Evolutionary conservation across 2,113 vertebrate species (phyloP).

Genomic region (Sylvilagus bachmani): DNA sequence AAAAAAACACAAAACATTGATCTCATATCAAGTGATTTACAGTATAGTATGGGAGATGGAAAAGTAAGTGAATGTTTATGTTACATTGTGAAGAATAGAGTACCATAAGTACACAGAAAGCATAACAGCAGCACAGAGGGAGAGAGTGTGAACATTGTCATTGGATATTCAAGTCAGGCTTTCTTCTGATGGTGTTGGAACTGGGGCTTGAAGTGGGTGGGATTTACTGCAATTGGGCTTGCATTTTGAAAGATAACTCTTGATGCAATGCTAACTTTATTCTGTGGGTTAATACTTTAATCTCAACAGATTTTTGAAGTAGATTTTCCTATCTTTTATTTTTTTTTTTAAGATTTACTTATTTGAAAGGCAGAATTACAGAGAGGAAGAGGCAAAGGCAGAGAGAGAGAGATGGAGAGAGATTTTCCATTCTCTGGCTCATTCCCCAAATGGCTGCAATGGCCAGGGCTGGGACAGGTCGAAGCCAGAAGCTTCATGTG

Average conservation of each 20-base stretch:
- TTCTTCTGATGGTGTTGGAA: neutral
- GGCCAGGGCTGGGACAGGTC: too few species aligned
- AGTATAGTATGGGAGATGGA: neutral
- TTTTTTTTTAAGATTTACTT: too few species aligned
- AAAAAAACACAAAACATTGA: neutral
- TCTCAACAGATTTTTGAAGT: neutral
- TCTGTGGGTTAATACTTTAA: constrained; percentile 5
- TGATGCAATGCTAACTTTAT: neutral
- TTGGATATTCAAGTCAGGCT: neutral
- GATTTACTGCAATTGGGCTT: neutral
- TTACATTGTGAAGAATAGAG: neutral
- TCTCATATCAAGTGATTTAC: neutral
- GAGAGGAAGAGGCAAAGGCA: too few species aligned
- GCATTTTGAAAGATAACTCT: constrained; percentile 14
- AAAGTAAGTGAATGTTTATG: neutral
- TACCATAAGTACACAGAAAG: neutral
- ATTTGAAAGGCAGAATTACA: too few species aligned
- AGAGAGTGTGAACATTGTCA: neutral
- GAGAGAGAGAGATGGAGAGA: too few species aligned
- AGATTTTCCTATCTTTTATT: neutral
- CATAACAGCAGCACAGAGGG: neutral
- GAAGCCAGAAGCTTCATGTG: too few species aligned
- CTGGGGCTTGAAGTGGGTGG: neutral
- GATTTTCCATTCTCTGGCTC: too few species aligned
- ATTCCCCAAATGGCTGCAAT: too few species aligned